Evolutionary conservation across 2,797 vertebrate species (phyloP), one percentile per base, ranked within the genome.

Genomic region (Podargus strigoides): DNA sequence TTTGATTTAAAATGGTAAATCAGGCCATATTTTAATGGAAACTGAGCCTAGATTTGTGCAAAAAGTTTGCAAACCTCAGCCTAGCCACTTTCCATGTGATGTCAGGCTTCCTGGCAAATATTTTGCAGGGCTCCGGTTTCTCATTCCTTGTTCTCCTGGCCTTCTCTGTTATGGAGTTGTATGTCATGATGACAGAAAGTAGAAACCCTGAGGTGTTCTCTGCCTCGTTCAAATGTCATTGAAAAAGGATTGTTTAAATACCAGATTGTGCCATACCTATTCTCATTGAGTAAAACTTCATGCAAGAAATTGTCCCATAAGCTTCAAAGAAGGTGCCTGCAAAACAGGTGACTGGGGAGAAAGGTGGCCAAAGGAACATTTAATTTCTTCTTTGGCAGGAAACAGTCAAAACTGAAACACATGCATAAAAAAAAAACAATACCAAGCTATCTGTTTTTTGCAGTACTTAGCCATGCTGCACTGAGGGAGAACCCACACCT

Each of bases 381-480:
- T 81, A 21, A 89, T 91, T 91, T 89, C 67, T 90, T 72, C 84
- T 94, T 85, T 63, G 55, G 63, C 77, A 60, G 49, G 42, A 92
- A 96, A 90, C n/a, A 95, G 81, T 90, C 85, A 94, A 92, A 89
- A 94, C 70, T 36, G 7, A 79, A 81, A 69, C 56, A 32, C 4
- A 73, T 83, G 73, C 74, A 76, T 82, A 95, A 94, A 95, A 96
- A 89, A 89, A 95, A 96, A 96, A 87, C 34, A 77, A 52, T 36
- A 60, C 37, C 20, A 88, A 85, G 63, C 3, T 58, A 12, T 64
- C n/a, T 87, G 14, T 83, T 96, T 95, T 87, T 93, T 90, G 17
- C 42, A 83, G 44, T 64, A 67, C 55, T 94, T 96, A 78, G 59
- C 77, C 41, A 46, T 53, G 66, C 73, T 93, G 62, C 93, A 96